These are phyloP conservation scores for Myiozetetes cayanensis DNA, from an alignment of 2,113 vertebrate genomes.

Conservation along the genomic window DNA sequence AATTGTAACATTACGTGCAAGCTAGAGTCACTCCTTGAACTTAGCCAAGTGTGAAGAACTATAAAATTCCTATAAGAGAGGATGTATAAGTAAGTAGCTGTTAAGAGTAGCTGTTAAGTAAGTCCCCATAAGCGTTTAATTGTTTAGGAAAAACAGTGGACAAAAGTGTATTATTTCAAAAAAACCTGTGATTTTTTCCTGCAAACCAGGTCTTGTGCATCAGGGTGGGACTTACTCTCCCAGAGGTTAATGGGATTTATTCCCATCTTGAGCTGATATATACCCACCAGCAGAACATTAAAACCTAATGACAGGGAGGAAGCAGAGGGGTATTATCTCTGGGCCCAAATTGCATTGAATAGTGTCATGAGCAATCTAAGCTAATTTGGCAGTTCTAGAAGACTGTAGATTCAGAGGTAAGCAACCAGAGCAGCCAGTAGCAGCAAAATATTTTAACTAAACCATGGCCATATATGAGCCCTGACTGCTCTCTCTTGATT, in stretches of 20 bases:
- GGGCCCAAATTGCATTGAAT: background rate
- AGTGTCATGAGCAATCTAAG: background rate
- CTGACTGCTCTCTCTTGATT: background rate
- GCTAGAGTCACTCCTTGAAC: background rate
- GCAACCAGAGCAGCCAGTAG: background rate
- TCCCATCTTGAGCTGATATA: background rate
- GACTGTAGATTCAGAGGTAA: background rate
- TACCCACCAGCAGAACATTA: background rate
- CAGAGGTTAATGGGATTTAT: background rate
- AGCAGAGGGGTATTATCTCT: background rate
- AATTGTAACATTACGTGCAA: background rate
- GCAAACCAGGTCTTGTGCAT: background rate
- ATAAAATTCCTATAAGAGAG: background rate
- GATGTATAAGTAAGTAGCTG: background rate
- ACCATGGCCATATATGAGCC: background rate
- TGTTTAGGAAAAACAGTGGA: background rate
- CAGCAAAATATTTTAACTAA: background rate
- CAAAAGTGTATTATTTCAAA: background rate
- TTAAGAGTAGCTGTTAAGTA: background rate
- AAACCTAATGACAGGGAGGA: background rate
- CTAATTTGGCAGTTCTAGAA: background rate
- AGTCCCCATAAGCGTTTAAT: background rate
- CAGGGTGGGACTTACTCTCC: background rate
- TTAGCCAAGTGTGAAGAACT: background rate
- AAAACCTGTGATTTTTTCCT: background rate